Evolutionary conservation across 2,113 vertebrate genomes (phyloP), one percentile per base, ranked within the genome.

Genomic region (Pelvicachromis taeniatus): DNA sequence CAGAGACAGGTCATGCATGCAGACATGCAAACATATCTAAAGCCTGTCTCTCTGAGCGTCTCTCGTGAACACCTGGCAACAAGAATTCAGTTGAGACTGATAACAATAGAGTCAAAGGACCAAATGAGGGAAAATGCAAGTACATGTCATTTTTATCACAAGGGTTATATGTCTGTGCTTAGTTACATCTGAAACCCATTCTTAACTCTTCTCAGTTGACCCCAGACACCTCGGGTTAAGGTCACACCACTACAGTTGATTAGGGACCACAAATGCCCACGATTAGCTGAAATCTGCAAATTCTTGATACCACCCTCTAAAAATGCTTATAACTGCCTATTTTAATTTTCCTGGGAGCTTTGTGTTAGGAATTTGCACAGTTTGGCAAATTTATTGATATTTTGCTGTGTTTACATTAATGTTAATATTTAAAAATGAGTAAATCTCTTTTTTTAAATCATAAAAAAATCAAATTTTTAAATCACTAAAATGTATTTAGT

Each of bases 11-110:
- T 92, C 90, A 93, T 50, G 86, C 80, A 91, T 90, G 85, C 91
- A 93, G 81, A 65, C 63, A 80, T 86, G 73, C 70, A 87, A 83
- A 90, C 92, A 87, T 88, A 92, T 90, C 83, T 83, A 81, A 81
- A 77, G 89, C 82, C 81, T 53, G 68, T 92, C 80, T 81, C 85
- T 89, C 81, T 84, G 48, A 79, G 89, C 73, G 45, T 92, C 83
- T 87, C 75, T 88, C 84, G 78, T 75, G 59, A 31, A 90, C 90
- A 90, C 91, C 85, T 86, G 84, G 85, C 77, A 92, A 91, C 87
- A 87, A 78, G 56, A 92, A 88, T 86, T 59, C 59, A 21, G 59
- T 65, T 38, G 33, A 65, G 59, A 13, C 59, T 21, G 59, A 65
- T 8, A 38, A 63, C 59, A 63, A 38, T 1, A 21, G 33, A 65